phyloP scores from a whole-genome alignment of 2,888 invertebrate species.

The Limnephilus auricula region DNA sequence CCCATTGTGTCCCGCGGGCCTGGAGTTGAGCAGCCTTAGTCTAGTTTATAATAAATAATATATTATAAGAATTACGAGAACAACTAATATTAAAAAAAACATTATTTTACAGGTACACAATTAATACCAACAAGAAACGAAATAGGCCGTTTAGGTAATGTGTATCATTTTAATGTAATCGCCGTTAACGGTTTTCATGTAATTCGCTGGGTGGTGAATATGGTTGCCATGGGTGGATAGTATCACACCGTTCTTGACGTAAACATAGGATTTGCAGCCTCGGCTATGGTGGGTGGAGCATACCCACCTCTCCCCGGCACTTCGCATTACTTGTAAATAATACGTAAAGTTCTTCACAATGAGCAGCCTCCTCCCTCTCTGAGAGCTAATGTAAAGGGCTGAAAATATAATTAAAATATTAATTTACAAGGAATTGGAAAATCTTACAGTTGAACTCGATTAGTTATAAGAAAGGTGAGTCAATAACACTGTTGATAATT shows the following conservation, averaged over 20 bases:
- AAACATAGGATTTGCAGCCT: slow-evolving; percentile 41
- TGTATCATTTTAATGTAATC: not conserved
- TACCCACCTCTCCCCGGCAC: slow-evolving; percentile 33
- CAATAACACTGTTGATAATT: too few relatives aligned
- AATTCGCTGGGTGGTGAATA: slow-evolving; percentile 40
- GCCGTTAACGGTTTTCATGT: not conserved
- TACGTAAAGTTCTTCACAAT: slow-evolving; percentile 69
- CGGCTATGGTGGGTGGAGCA: slow-evolving; percentile 58
- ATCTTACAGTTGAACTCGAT: too few relatives aligned
- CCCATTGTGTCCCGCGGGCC: too few relatives aligned
- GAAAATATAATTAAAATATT: not conserved
- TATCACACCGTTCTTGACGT: not conserved
- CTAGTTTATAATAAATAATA: too few relatives aligned
- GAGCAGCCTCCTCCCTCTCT: slow-evolving; percentile 69
- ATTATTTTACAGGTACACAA: not conserved
- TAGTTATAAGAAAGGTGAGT: too few relatives aligned
- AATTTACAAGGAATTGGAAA: not conserved
- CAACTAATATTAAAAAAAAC: too few relatives aligned
- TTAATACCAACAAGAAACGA: not conserved
- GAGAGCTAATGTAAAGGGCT: slow-evolving; percentile 61
- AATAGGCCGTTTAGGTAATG: not conserved
- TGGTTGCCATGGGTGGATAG: not conserved
- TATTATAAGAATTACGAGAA: too few relatives aligned
- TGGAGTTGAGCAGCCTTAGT: too few relatives aligned
- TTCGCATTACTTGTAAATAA: slow-evolving; percentile 12